Percentiles rank a stretch among this genome's conserved stretches.
These are phyloP conservation scores for Xiphophorus couchianus DNA, from an alignment of 2,113 vertebrate species.

Conservation along the genomic window DNA sequence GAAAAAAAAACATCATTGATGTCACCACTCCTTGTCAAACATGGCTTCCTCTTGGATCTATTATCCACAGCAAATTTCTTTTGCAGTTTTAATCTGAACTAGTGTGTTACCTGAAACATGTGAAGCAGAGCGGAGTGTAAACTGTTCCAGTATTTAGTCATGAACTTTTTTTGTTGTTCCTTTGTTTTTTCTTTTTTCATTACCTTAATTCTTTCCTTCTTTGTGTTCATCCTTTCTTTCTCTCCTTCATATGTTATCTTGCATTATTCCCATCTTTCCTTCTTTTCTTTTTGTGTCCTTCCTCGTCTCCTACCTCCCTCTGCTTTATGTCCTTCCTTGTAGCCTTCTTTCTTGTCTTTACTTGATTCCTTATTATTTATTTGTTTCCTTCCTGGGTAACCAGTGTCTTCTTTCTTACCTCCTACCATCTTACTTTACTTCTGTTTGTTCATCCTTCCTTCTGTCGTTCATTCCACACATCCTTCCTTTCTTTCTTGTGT, in stretches of 20 bases:
- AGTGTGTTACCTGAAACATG: slow-evolving; percentile 51
- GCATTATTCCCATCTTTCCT: background rate
- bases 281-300: background rate
- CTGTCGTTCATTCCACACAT: too few relatives aligned
- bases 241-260: background rate
- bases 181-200: background rate
- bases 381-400: background rate
- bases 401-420: background rate
- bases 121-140: slow-evolving; percentile 17
- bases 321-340: background rate
- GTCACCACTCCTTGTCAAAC: slow-evolving; percentile 20
- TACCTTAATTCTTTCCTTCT: background rate
- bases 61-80: slow-evolving; percentile 19
- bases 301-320: background rate
- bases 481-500: too few relatives aligned
- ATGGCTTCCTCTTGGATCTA: slow-evolving; percentile 20
- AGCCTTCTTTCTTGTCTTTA: background rate
- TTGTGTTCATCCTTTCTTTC: too few relatives aligned
- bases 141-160: background rate
- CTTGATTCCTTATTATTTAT: background rate
- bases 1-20: slow-evolving; percentile 13
- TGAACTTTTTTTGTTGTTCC: background rate
- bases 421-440: background rate
- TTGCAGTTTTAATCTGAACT: slow-evolving; percentile 29
- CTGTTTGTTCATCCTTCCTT: background rate